Evolutionary conservation across 1,140 invertebrate genomes (phyloP).

Genomic region (Drosophila prosaltans): DNA sequence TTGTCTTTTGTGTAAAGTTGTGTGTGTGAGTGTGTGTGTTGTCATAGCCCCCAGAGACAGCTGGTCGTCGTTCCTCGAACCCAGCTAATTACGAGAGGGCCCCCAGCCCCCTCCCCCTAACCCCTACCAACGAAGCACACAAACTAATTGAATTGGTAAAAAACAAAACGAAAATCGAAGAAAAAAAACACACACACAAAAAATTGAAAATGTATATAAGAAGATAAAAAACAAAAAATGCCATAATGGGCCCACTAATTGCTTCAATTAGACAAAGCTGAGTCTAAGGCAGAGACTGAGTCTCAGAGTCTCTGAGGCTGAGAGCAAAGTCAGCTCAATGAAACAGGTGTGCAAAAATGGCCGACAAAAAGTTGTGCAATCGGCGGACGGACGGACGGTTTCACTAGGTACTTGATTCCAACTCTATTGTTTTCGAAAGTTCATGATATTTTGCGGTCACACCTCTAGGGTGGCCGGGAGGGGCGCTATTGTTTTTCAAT

Average conservation of each 20-base stretch:
- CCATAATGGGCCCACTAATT: conserved; percentile 70
- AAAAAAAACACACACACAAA: conserved; percentile 24
- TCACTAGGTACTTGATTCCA: conserved; percentile 28
- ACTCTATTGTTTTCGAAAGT: conserved; percentile 64
- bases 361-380: conserved; percentile 72
- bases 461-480: conserved; percentile 44
- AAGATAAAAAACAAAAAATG: conserved; percentile 43
- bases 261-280: conserved; percentile 64
- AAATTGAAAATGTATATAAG: conserved; percentile 48
- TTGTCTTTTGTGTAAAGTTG: conserved; percentile 52
- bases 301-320: conserved; percentile 23
- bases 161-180: conserved; percentile 14
- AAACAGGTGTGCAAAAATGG: conserved; percentile 64
- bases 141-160: conserved; percentile 54
- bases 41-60: conserved; percentile 52
- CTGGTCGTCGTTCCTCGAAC: conserved; percentile 33
- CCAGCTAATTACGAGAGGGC: conserved; percentile 52
- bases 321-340: conserved; percentile 10
- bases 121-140: conserved; percentile 11
- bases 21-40: conserved; percentile 44
- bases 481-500: conserved; percentile 50
- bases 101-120: background rate
- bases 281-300: conserved; percentile 18
- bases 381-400: background rate
- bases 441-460: conserved; percentile 60